phyloP scores from a whole-genome alignment of 2,113 vertebrate species.

The Nannospalax galili region DNA sequence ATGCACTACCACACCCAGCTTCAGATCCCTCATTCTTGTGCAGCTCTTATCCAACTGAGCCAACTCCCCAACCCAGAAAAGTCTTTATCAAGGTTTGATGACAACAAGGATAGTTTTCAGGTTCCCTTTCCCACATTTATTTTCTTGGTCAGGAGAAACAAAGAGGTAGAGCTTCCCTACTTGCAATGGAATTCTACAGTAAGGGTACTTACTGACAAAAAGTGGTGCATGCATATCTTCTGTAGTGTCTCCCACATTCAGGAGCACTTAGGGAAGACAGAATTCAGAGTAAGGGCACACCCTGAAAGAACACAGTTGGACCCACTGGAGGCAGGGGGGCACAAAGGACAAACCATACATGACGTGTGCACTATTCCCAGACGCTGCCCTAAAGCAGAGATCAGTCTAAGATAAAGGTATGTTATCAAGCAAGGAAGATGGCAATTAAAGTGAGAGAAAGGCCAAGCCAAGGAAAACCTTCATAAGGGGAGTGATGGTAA shows the following conservation, averaged over 20 bases:
- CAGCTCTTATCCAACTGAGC: too few relatives aligned
- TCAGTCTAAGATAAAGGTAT: background rate
- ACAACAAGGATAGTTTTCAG: background rate
- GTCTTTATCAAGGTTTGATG: background rate
- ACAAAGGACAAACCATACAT: background rate
- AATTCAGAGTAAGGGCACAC: background rate
- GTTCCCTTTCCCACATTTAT: background rate
- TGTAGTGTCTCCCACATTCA: background rate
- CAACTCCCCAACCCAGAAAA: background rate
- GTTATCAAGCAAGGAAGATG: background rate
- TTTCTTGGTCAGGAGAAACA: background rate
- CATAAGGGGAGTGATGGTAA: background rate
- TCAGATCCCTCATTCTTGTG: background rate
- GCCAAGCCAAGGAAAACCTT: conserved; percentile 22
- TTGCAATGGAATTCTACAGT: background rate
- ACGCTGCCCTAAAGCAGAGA: background rate
- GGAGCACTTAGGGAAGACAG: background rate
- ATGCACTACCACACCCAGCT: too few relatives aligned
- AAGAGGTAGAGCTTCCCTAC: background rate
- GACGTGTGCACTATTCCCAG: background rate
- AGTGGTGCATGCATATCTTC: background rate
- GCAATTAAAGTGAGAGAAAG: background rate
- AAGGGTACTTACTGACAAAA: background rate
- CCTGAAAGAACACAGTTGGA: background rate
- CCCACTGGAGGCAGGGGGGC: background rate